Conservation (phyloP, 2,797 vertebrate genomes). For the Eulemur rubriventer region DNA sequence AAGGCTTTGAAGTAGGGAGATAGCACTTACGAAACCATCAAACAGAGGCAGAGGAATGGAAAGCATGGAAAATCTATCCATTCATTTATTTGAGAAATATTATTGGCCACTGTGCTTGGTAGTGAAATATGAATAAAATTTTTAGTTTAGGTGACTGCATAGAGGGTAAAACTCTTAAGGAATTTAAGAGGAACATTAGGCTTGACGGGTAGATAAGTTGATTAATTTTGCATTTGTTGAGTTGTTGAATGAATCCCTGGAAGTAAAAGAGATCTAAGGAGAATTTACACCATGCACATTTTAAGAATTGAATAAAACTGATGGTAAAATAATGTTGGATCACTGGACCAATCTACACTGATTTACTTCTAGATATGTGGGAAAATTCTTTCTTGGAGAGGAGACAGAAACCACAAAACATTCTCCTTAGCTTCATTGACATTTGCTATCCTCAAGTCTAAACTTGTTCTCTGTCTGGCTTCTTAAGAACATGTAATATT, state of each 20-base stretch:
- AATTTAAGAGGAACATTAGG: background rate
- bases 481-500: slow-evolving; percentile 41
- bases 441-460: slow-evolving; percentile 51
- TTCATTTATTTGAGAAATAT: background rate
- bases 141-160: background rate
- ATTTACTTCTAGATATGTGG: background rate
- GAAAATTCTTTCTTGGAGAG: slow-evolving; percentile 38
- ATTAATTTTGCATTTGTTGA: background rate
- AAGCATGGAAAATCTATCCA: background rate
- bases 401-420: background rate
- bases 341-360: background rate
- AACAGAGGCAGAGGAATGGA: background rate
- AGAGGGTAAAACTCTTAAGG: background rate
- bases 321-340: background rate
- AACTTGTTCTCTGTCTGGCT: slow-evolving; percentile 59
- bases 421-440: background rate
- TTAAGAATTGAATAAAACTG: slow-evolving; percentile 22
- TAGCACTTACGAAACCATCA: background rate
- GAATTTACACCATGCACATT: background rate
- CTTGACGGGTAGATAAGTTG: background rate
- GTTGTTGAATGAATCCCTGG: background rate
- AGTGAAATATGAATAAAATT: background rate
- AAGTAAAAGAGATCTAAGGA: background rate
- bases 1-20: background rate
- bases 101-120: background rate